These are phyloP conservation scores for Drosophila nannoptera DNA, from an alignment of 1,140 invertebrate species.

Conservation along the genomic window DNA sequence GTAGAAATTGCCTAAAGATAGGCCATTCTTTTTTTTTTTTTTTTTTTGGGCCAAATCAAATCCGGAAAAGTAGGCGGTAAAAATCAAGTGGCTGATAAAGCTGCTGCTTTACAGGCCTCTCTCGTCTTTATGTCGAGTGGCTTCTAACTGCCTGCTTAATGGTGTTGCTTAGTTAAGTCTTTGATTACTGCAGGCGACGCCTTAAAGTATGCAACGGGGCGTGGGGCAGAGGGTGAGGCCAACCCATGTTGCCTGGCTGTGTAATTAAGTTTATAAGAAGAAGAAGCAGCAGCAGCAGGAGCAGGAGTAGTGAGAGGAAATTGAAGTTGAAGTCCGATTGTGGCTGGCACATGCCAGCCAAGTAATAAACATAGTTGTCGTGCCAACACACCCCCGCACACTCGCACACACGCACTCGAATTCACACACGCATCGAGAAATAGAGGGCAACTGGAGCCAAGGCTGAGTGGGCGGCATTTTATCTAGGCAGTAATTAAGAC, in stretches of 20 bases:
- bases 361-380: conserved; percentile 75
- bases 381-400: conserved; percentile 38
- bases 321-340: conserved; percentile 41
- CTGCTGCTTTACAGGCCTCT: conserved; percentile 14
- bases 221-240: background rate
- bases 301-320: background rate
- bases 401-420: conserved; percentile 12
- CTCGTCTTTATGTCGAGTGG: conserved; percentile 18
- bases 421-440: conserved; percentile 18
- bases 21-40: conserved; percentile 2
- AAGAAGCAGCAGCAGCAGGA: conserved; percentile 27
- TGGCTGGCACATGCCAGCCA: conserved; percentile 36
- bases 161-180: conserved; percentile 42
- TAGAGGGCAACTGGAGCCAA: conserved; percentile 25
- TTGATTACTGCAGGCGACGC: conserved; percentile 25
- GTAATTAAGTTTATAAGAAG: conserved; percentile 73
- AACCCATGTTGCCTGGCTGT: conserved; percentile 16
- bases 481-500: conserved; percentile 76
- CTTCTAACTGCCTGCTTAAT: conserved; percentile 54
- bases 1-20: conserved; percentile 15
- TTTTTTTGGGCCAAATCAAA: background rate
- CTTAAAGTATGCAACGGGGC: conserved; percentile 48
- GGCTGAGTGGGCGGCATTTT: conserved; percentile 71
- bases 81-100: conserved; percentile 23
- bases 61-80: background rate